phyloP scores from a whole-genome alignment of 2,113 vertebrate genomes.

The Varanus salvator region DNA sequence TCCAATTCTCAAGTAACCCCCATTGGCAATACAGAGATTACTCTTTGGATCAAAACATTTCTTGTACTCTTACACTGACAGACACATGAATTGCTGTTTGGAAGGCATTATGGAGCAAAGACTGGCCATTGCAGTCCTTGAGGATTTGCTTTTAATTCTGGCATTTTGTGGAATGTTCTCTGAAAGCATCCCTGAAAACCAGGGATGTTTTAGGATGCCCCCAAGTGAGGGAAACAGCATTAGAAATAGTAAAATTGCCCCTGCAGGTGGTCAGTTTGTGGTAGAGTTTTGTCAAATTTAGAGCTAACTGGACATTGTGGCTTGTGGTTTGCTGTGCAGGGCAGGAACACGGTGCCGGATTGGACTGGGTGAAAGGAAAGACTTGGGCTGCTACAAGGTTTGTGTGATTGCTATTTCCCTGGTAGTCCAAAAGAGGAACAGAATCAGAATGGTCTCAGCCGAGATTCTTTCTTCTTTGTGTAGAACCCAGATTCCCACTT shows the following conservation, averaged over 20 bases:
- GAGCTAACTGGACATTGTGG: neutral
- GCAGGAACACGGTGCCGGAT: neutral
- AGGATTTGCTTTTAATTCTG: neutral
- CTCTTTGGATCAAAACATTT: neutral
- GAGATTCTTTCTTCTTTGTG: neutral
- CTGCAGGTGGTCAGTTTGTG: neutral
- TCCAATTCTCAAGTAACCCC: neutral
- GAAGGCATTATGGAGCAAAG: neutral
- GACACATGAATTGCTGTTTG: neutral
- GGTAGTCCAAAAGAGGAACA: neutral
- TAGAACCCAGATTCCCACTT: neutral
- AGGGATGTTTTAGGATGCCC: conserved; percentile 6
- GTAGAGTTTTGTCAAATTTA: conserved; percentile 4
- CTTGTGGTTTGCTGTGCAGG: neutral
- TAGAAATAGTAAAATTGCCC: neutral
- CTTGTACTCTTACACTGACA: neutral
- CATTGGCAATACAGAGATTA: neutral
- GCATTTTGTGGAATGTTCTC: conserved; percentile 5
- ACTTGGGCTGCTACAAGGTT: neutral
- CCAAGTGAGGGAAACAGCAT: neutral
- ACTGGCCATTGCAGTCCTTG: neutral
- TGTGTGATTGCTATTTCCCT: neutral
- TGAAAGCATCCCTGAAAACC: neutral
- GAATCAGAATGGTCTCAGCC: neutral
- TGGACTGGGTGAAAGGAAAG: neutral